Evolutionary conservation across 2,797 vertebrate genomes (phyloP), one percentile per base, ranked within the genome.

Genomic region (Columba guinea): DNA sequence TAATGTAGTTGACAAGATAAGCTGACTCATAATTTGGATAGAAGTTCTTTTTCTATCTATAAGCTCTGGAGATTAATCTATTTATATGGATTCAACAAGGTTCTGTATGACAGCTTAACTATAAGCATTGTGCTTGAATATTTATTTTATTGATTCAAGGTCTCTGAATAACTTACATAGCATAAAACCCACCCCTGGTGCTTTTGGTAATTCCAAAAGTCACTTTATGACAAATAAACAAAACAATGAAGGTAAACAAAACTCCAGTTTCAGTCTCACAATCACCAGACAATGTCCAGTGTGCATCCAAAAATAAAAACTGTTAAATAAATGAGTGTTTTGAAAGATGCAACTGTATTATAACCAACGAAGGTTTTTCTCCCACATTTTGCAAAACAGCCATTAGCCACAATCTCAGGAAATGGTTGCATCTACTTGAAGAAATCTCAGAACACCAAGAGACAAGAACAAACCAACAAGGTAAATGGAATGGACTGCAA

Each of bases 321-420:
- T 1, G 71, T 75, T 71, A 59, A 86, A 86, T 21, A 83, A 88
- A 86, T 20, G 49, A 11, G 18, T 87, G 32, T 81, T 93, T 63
- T 55, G 34, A 93, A 92, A 92, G 62, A 75, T 53, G 48, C 24
- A 69, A 52, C 65, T 69, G 32, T 84, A 92, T 81, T 74, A 65
- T 11, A 91, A 78, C 53, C 63, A 74, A 19, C 21, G 34, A 75
- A 48, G 24, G 9, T 27, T 78, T 58, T 48, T 56, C 27, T 68
- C 34, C 26, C 59, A 23, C 26, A 14, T 79, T 88, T 41, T 78
- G 53, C 62, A 91, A 77, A 90, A 91, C 3, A 87, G 58, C 44
- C 44, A 91, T 91, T 86, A 78, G 41, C 59, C 85, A 73, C 91
- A 84, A 23, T 89, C 92, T 92, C 83, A 94, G 79, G 76, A 84